Evolutionary conservation across 2,888 invertebrate species (phyloP), one percentile per base, ranked within the genome.

Genomic region (Cheilosia vulpina): DNA sequence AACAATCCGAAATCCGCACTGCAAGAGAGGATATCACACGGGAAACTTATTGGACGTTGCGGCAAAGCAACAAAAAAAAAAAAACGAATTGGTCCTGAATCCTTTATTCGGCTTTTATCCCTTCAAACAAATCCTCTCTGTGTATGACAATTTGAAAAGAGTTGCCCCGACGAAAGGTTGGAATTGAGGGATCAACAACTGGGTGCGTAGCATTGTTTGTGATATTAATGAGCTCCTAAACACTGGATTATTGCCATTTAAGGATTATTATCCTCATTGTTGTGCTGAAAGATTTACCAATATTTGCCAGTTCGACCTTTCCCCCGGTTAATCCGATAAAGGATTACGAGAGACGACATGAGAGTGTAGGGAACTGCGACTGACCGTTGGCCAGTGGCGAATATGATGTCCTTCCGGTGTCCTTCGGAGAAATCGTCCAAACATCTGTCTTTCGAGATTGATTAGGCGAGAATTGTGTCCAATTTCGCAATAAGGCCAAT

Each of bases 181-280:
- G 52, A 58, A 66, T 58, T 55, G 50, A 82, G 57, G 82, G 82
- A 60, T 77, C 65, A 71, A 52, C 69, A 75, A 43, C 68, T 63
- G 19, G 47, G 38, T 80, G 52, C 19, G 45, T 62, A n/a, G 66
- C 73, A 83, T 84, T 84, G 73, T 69, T 80, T 75, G 75, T 43
- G 13, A 84, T 80, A 76, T 84, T 84, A 84, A 84, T 71, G 63
- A 71, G 71, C 65, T 55, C 80, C 80, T 75, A 80, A 84, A 80
- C 71, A 84, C 75, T 65, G 66, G 85, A 85, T 85, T 81, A 85
- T 71, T 52, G 50, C 72, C 80, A 72, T 85, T 85, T 81, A 81
- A 72, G 80, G 85, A 85, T 81, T 85, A 85, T 85, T 81, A 85
- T 85, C 85, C 76, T 85, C 52, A 81, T 85, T 85, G 85, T 85